Conservation (phyloP, 2,113 vertebrate genomes). For the Neolamprologus falcicula region DNA sequence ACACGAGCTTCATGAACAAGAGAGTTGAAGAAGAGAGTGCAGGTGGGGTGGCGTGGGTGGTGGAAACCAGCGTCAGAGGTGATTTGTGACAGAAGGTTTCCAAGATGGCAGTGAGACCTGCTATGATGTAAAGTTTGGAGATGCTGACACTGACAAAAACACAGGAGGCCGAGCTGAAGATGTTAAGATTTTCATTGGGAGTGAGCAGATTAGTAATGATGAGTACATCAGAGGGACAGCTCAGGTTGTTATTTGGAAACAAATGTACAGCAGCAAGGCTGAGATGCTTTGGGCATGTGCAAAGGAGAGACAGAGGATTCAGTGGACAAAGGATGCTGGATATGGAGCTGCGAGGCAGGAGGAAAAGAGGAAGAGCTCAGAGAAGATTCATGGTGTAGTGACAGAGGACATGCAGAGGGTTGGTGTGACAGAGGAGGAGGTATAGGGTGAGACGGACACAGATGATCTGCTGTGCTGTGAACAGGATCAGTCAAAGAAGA, state of each 20-base stretch:
- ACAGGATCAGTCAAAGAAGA: rapidly evolving
- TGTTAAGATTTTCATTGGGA: not conserved
- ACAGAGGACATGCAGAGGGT: not conserved
- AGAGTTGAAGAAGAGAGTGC: not conserved
- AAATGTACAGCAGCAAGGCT: not conserved
- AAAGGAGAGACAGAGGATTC: rapidly evolving
- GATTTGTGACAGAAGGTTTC: not conserved
- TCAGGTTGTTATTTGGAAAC: not conserved
- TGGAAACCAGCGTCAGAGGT: not conserved
- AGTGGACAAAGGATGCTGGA: not conserved
- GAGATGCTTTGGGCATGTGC: not conserved
- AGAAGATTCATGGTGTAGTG: not conserved
- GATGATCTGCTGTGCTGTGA: not conserved
- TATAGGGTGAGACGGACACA: not conserved
- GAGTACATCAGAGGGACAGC: not conserved
- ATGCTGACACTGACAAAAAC: not conserved
- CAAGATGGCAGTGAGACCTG: not conserved
- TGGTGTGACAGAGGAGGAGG: not conserved
- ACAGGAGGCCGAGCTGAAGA: not conserved
- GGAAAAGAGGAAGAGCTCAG: not conserved
- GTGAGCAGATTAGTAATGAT: not conserved
- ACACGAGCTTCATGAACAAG: rapidly evolving
- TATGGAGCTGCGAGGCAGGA: not conserved
- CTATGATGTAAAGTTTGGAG: not conserved
- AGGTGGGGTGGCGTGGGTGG: not conserved